Evolutionary conservation across 2,113 vertebrate species (phyloP), one percentile per base, ranked within the genome.

Genomic region (Myiozetetes cayanensis): DNA sequence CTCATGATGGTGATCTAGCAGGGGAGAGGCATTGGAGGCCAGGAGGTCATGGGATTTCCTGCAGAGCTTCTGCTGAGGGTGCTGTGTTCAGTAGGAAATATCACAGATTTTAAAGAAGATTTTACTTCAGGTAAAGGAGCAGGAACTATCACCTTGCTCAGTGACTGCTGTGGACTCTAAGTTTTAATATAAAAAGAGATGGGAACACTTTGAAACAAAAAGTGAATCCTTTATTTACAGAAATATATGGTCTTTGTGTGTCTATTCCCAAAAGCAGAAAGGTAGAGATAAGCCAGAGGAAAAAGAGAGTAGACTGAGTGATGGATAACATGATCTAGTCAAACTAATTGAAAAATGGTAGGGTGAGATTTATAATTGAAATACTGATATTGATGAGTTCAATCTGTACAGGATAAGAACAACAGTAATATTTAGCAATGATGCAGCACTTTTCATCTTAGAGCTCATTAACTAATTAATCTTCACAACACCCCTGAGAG

Each of bases 401-500:
- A 62, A 85, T 95, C 91, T 94, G 33, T 65, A 53, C 37, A 31
- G 94, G 77, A 91, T 91, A 93, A 94, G 77, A 75, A 96, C 76
- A 96, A 96, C 88, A 97, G 90, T 88, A 96, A 93, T 92, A 96
- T 94, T 96, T 96, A 96, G 86, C 73, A 96, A 92, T 95, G 96
- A 94, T 94, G 92, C 95, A 87, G 83, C 94, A 94, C 93, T 97
- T 96, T 94, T 93, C 74, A 92, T 96, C 90, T 90, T 35, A 52
- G 73, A 95, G 80, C 92, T 96, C 94, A 94, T 95, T 96, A 96
- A 94, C 90, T 96, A 97, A 94, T 96, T 96, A 96, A 96, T 96
- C 93, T 94, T 96, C 88, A 96, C 92, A 96, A 94, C 90, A 92
- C 88, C 74, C 92, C 70, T 76, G 85, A 96, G 96, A 96, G 80